phyloP scores from a whole-genome alignment of 2,113 vertebrate species.

The Antidorcas marsupialis region DNA sequence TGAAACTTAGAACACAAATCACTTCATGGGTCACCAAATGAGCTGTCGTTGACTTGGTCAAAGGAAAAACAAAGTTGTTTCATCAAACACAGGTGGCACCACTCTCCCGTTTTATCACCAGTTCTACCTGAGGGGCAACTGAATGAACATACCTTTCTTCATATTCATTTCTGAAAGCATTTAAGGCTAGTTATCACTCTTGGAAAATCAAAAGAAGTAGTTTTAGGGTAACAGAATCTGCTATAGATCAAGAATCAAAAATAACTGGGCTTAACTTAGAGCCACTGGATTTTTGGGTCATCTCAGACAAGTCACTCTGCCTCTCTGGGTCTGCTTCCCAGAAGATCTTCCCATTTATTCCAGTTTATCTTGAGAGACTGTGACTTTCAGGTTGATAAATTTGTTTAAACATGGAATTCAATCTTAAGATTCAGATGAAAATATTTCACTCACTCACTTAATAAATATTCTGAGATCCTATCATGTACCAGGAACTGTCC shows the following conservation, averaged over 20 bases:
- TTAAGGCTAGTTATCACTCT: constrained; percentile 10
- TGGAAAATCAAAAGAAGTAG: neutral
- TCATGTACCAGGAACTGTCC: neutral
- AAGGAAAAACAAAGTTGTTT: neutral
- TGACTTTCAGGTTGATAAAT: neutral
- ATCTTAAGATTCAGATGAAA: constrained; percentile 17
- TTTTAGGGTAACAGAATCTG: neutral
- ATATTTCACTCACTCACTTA: neutral
- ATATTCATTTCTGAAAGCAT: neutral
- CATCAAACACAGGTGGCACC: neutral
- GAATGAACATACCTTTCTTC: neutral
- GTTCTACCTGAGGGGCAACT: neutral
- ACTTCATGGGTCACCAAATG: neutral
- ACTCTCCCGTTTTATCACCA: neutral
- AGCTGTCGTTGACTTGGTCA: neutral
- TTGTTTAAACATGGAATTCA: neutral
- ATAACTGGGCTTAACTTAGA: neutral
- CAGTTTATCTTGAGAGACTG: neutral
- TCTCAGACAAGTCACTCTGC: neutral
- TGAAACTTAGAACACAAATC: neutral
- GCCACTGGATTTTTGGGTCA: neutral
- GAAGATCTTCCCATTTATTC: neutral
- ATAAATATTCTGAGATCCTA: constrained; percentile 20
- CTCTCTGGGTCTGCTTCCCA: neutral
- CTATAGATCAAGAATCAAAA: neutral